These are phyloP conservation scores for Danionella cerebrum DNA, from an alignment of 2,113 vertebrate genomes.

Conservation along the genomic window DNA sequence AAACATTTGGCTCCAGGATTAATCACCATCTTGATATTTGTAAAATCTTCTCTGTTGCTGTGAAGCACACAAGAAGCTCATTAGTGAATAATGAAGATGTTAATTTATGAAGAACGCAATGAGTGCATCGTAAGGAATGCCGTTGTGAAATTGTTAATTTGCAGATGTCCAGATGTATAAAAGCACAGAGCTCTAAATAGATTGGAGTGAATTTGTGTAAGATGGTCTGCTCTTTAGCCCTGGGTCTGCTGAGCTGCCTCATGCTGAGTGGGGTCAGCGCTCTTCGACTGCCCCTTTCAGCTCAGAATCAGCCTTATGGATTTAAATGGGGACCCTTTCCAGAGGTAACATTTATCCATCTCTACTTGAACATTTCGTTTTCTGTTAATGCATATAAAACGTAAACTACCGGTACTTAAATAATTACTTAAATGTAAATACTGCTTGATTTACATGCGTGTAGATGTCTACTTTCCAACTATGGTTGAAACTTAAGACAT, in stretches of 20 bases:
- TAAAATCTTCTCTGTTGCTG: conserved; percentile 14
- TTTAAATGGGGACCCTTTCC: conserved; percentile 15
- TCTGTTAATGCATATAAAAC: too few species aligned
- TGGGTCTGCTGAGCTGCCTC: conserved; percentile 29
- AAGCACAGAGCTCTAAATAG: background rate
- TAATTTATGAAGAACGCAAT: conserved; percentile 9
- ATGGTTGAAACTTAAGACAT: too few species aligned
- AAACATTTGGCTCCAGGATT: too few species aligned
- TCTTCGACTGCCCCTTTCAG: conserved; percentile 13
- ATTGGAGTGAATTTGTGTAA: conserved; percentile 10
- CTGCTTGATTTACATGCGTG: too few species aligned
- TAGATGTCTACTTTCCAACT: too few species aligned
- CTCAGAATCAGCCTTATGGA: background rate
- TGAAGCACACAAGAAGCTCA: conserved; percentile 24
- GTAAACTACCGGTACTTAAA: too few species aligned
- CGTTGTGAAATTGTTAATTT: conserved; percentile 20
- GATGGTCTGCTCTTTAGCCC: conserved; percentile 28
- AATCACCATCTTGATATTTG: too few species aligned
- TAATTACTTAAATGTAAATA: too few species aligned
- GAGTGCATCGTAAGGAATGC: background rate
- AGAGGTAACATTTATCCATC: conserved; percentile 13
- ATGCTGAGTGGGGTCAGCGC: conserved; percentile 23
- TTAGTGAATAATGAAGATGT: conserved; percentile 7
- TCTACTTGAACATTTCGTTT: background rate
- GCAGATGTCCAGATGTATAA: conserved; percentile 26